Percentiles rank a stretch among this genome's conserved stretches.
Evolutionary conservation across 2,797 vertebrate genomes (phyloP).

Genomic region (Chrosomus eos): DNA sequence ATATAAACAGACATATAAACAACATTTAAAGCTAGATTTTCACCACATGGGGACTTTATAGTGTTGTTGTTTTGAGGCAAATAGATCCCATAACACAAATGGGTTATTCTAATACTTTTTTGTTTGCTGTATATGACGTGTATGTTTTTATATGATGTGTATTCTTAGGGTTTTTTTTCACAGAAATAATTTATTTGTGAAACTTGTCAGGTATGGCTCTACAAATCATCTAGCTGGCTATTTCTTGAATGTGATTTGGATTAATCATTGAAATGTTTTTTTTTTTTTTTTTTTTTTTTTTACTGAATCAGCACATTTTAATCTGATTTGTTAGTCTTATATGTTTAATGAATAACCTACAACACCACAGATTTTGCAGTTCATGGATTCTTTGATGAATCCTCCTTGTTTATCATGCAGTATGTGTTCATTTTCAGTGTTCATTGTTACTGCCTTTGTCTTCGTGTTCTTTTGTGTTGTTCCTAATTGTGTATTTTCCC

Average conservation of each 20-base stretch:
- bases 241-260: not conserved
- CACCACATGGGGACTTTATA: not conserved
- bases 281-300: not conserved
- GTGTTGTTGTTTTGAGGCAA: not conserved
- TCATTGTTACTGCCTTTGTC: constrained; percentile 34
- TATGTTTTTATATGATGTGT: not conserved
- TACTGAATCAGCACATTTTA: not conserved
- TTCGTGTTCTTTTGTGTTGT: constrained; percentile 48
- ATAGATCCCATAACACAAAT: not conserved
- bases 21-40: no score
- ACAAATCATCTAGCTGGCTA: not conserved
- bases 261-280: not conserved
- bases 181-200: not conserved
- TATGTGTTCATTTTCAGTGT: constrained; percentile 10
- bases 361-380: not conserved
- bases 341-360: not conserved
- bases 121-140: not conserved
- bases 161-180: not conserved
- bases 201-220: not conserved
- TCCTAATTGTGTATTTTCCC: constrained; percentile 53
- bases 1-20: no score
- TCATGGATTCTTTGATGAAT: not conserved
- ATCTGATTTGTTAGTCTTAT: not conserved
- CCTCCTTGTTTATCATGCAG: constrained; percentile 13
- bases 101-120: not conserved